Base-by-base conservation (phyloP, 1,140 invertebrate genomes). In the Bombus huntii region DNA sequence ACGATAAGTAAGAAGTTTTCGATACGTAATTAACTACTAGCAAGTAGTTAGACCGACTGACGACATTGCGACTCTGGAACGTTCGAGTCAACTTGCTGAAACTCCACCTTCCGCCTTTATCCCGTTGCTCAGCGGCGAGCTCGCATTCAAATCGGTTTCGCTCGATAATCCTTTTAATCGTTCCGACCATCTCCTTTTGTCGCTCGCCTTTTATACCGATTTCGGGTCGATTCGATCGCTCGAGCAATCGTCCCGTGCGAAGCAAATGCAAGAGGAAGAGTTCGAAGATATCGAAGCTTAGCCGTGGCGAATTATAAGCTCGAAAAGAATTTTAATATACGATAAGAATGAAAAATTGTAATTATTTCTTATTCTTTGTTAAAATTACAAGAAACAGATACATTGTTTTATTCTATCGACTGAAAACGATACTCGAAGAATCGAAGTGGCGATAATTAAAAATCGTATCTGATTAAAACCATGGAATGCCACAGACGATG, bases 1-100 rank as follows among this genome's bases (percentile, higher is more conserved):
- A 44, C 77, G 82, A 87, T 89, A 81, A 89, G 88, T 88, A 86
- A 85, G 86, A 89, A 89, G 87, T 89, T 89, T 82, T 89, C 87
- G 78, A 73, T 53, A 62, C 66, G 73, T 89, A 89, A 89, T 88
- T 89, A 89, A 88, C 87, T 85, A 80, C 73, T 70, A 62, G 77
- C 78, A 88, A 88, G 83, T 89, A 88, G 78, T 88, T 89, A 88
- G 68, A 85, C 53, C 37, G 76, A 57, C 78, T 86, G 83, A 86
- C 68, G 83, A 78, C 74, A 88, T 79, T 75, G 74, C 83, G 68
- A 65, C 81, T 57, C 42, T 72, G 47, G 65, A 86, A 89, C 88
- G 78, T 89, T 82, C 57, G 68, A 88, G 74, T 88, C 88, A 88
- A 88, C 88, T 89, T 81, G 83, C 83, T 62, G 74, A 57, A 89